Evolutionary conservation across 2,113 vertebrate genomes (phyloP), one percentile per base, ranked within the genome.

Genomic region (Oryzias woworae): DNA sequence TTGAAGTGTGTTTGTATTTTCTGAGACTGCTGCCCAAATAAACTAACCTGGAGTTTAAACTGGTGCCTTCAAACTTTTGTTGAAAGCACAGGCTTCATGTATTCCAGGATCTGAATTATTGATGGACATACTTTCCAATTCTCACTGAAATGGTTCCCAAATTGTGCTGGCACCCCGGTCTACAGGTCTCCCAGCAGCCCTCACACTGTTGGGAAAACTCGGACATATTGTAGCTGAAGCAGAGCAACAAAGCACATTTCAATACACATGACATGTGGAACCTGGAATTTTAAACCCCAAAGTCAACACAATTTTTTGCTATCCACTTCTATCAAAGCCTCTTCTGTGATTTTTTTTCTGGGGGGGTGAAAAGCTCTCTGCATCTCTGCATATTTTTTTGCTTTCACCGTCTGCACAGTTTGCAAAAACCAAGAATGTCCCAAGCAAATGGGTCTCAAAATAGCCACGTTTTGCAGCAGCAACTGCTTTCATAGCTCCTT

Each of bases 111-210:
- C 80, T 91, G 74, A 90, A 91, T 88, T 79, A 90, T 91, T 89
- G 84, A 91, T 77, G 66, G 51, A 48, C 45, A 77, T 84, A 69
- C 90, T 92, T 88, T 89, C 51, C 60, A 78, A 90, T 90, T 92
- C 91, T 87, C 81, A 91, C 82, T 88, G 88, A 91, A 89, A 80
- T 85, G 84, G 81, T 89, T 89, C 82, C 89, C 86, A 90, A 90
- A 91, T 84, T 84, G 78, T 85, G 85, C 78, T 90, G 81, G 86
- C 85, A 85, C 77, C 24, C 75, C 75, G 87, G 87, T 90, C 83
- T 81, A 75, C 80, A 86, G 87, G 89, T 91, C 87, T 88, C 81
- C 36, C 68, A 74, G 73, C 84, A 84, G 78, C 69, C 69, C 76
- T 76, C 69, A 80, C 84, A 84, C 86, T 87, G 80, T 77, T 77